Evolutionary conservation across 2,113 vertebrate species (phyloP).

Genomic region (Cyanocitta stelleri): DNA sequence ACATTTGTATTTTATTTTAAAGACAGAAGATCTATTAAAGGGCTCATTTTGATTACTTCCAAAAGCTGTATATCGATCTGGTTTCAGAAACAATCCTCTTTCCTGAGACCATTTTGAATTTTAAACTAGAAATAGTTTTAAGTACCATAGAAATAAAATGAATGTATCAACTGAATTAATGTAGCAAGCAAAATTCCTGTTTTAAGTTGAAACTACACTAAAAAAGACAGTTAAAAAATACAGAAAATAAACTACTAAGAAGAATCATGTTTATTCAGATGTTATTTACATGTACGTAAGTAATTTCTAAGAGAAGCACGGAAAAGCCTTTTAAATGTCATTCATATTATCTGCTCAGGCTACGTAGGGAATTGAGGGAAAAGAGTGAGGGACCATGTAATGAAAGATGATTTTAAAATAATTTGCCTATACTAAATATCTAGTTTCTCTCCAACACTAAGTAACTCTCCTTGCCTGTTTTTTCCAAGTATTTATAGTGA

Average conservation of each 20-base stretch:
- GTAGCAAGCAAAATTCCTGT: neutral
- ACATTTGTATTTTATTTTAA: neutral
- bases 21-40: neutral
- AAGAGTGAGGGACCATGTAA: neutral
- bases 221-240: neutral
- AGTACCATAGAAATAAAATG: neutral
- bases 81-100: neutral
- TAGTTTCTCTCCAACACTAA: neutral
- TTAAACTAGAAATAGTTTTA: neutral
- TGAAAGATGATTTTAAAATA: neutral
- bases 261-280: neutral
- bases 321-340: neutral
- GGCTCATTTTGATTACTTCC: neutral
- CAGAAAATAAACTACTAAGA: neutral
- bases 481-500: neutral
- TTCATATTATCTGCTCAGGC: neutral
- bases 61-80: neutral
- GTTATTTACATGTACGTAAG: neutral
- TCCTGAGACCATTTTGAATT: neutral
- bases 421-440: neutral
- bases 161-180: neutral
- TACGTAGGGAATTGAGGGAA: neutral
- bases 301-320: neutral
- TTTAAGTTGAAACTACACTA: neutral
- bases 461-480: neutral